These are phyloP conservation scores for Neosilurus mollespiculum DNA, from an alignment of 2,797 vertebrate species.

Conservation along the genomic window DNA sequence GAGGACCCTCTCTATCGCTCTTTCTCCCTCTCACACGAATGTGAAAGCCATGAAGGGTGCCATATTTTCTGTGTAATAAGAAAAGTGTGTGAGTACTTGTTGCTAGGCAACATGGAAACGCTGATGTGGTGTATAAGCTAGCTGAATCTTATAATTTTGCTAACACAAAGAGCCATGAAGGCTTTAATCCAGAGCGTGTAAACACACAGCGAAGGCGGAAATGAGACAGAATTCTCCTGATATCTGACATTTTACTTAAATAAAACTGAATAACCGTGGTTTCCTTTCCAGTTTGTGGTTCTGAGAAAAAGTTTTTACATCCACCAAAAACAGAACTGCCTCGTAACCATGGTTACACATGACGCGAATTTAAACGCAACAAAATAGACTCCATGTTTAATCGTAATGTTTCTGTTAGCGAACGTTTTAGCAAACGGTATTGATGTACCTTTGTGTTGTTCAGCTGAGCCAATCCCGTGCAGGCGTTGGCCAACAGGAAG, in stretches of 20 bases:
- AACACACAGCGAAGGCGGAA: background rate
- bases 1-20: background rate
- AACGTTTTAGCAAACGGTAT: background rate
- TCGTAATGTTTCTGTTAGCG: background rate
- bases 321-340: background rate
- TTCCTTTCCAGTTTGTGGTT: background rate
- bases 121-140: background rate
- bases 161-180: background rate
- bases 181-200: background rate
- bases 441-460: conserved; percentile 91
- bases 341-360: background rate
- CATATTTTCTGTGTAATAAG: background rate
- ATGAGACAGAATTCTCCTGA: background rate
- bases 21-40: background rate
- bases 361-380: background rate
- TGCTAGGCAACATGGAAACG: conserved; percentile 4
- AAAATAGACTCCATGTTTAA: background rate
- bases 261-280: too few species aligned
- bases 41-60: background rate
- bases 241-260: background rate
- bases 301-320: background rate
- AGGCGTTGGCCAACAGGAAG: conserved; percentile 94
- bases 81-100: background rate
- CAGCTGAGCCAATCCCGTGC: conserved; percentile 87
- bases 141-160: background rate